Percentiles rank a stretch among this genome's conserved stretches.
These are phyloP conservation scores for Drosophila quinaria DNA, from an alignment of 2,888 invertebrate genomes.

Conservation along the genomic window DNA sequence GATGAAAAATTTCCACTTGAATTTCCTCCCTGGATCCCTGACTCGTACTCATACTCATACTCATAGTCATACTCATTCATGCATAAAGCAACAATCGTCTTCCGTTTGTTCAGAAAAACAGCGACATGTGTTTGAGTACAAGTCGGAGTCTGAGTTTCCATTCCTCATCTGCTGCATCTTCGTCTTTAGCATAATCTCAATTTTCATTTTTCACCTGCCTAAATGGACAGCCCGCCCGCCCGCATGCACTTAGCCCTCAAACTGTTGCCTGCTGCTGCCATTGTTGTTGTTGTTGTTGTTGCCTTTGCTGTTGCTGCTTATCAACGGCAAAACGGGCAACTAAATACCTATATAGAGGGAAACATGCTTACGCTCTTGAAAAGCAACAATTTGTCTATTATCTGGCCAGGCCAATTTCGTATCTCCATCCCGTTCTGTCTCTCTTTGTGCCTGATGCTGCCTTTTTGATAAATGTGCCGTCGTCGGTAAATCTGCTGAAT, in stretches of 20 bases:
- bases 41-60: slow-evolving; percentile 33
- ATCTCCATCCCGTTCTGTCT: slow-evolving; percentile 23
- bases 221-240: slow-evolving; percentile 49
- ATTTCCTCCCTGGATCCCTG: slow-evolving; percentile 49
- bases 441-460: slow-evolving; percentile 39
- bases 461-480: slow-evolving; percentile 64
- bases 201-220: slow-evolving; percentile 78
- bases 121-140: slow-evolving; percentile 74
- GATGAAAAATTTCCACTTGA: slow-evolving; percentile 71
- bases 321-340: slow-evolving; percentile 70
- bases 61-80: slow-evolving; percentile 59
- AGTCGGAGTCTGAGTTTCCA: slow-evolving; percentile 29
- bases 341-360: slow-evolving; percentile 44
- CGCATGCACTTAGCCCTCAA: slow-evolving; percentile 52
- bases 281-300: not conserved
- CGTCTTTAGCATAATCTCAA: slow-evolving; percentile 70
- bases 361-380: slow-evolving; percentile 15
- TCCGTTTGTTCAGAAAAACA: slow-evolving; percentile 62
- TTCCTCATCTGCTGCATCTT: slow-evolving; percentile 19
- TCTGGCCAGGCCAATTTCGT: slow-evolving; percentile 64
- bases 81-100: slow-evolving; percentile 60
- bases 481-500: slow-evolving; percentile 69
- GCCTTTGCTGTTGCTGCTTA: slow-evolving; percentile 48
- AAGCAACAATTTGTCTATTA: slow-evolving; percentile 73
- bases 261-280: slow-evolving; percentile 15